Base-by-base conservation (phyloP, 2,797 vertebrate genomes). In the Mormyrus hasselquistii region DNA sequence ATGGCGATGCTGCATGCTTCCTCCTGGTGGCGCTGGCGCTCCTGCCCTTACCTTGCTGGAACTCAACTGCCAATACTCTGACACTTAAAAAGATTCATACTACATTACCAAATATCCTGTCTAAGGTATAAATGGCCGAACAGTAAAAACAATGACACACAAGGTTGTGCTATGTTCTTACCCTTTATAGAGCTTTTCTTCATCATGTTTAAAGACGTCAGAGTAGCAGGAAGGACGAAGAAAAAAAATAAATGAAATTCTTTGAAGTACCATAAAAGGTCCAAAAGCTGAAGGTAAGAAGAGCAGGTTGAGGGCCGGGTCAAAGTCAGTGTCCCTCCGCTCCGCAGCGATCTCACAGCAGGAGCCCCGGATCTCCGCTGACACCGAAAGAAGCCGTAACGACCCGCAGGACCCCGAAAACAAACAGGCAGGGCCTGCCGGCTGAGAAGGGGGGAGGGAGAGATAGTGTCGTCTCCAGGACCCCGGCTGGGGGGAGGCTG, bases 381-480 rank as follows among this genome's bases (percentile, higher is more conserved):
- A 92, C 92, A 93, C 91, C 90, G 92, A 0, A 86, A 92, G 91
- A 94, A 92, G 93, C 92, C 92, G 79, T 91, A 92, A 93, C 91
- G 92, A 92, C 91, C 92, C 92, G 92, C 90, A 92, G 90, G 88
- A 93, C 91, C 92, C 90, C 82, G 91, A 93, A 93, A 92, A 93
- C 92, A 93, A 94, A 94, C 92, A 92, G 90, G 89, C 50, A 82
- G 52, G 22, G 82, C 8, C 55, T 73, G 10, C n/a, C 25, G 65
- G 47, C 22, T 85, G 53, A 76, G 89, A 22, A 82, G 89, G 38
- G 86, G 79, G 79, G 16, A 49, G 38, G 16, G 89, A 52, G 90
- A 95, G 94, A 95, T 95, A 95, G 93, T 9, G 88, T 90, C 91
- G 94, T 95, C 94, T 95, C 94, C 94, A 92, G 92, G 93, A 92